Conservation (phyloP, 1,140 invertebrate genomes). For the Drosophila ercepeae region DNA sequence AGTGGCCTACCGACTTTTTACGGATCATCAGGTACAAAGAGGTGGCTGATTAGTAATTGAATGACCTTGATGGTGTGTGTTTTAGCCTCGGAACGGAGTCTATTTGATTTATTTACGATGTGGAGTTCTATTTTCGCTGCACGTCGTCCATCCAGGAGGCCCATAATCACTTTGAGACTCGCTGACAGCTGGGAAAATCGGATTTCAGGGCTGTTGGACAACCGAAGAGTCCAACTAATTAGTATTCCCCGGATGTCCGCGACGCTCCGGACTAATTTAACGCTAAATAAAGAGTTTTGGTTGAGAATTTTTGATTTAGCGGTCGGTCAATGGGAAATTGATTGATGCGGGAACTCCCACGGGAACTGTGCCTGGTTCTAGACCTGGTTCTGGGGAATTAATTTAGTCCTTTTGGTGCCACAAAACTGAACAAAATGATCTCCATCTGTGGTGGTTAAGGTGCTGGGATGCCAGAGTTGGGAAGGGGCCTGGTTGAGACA, state of each 20-base stretch:
- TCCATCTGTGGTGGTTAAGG: slow-evolving; percentile 8
- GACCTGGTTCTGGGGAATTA: slow-evolving; percentile 50
- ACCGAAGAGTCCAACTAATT: slow-evolving; percentile 12
- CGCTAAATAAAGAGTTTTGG: slow-evolving; percentile 53
- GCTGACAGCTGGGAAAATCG: slow-evolving; percentile 32
- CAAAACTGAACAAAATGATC: slow-evolving; percentile 19
- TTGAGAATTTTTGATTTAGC: slow-evolving; percentile 49
- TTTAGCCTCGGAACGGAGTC: background rate
- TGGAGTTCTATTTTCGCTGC: background rate
- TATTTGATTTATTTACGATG: background rate
- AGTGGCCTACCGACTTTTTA: background rate
- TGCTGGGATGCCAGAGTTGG: background rate
- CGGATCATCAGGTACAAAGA: slow-evolving; percentile 27
- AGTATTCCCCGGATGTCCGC: slow-evolving; percentile 13
- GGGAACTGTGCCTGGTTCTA: background rate
- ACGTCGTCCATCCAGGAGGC: background rate
- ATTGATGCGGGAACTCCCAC: slow-evolving; percentile 51
- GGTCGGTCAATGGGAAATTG: slow-evolving; percentile 24
- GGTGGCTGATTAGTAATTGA: slow-evolving; percentile 27
- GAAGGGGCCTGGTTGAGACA: slow-evolving; percentile 18
- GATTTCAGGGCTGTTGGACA: slow-evolving; percentile 31
- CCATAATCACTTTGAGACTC: slow-evolving; percentile 2
- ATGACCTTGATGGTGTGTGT: background rate
- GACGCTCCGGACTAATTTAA: slow-evolving; percentile 58
- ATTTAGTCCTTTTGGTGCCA: slow-evolving; percentile 48